Base-by-base conservation (phyloP, 2,797 vertebrate genomes). In the Myripristis jacobus region DNA sequence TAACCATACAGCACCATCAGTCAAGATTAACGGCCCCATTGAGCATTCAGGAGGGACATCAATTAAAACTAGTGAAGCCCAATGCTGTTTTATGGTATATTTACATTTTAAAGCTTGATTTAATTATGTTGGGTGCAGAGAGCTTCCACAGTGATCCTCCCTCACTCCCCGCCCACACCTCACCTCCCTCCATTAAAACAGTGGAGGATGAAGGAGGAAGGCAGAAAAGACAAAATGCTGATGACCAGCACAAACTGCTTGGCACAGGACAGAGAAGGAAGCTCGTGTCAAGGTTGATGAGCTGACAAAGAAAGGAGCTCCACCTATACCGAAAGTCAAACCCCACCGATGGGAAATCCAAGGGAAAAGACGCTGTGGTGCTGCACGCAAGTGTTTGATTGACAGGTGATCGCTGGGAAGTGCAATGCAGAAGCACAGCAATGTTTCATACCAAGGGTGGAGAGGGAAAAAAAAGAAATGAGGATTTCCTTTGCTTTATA, bases 11-110 rank as follows among this genome's bases (percentile, higher is more conserved):
- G 57, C 81, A 68, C 88, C 80, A 91, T 92, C 90, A 87, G 80
- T 90, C 89, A 89, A 91, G 88, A 92, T 92, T 92, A 91, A 92
- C 82, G 80, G 88, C 81, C 81, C 81, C 76, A 80, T 88, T 73
- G 76, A 90, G 76, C 79, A 81, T 82, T 84, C 84, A 87, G 83
- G 86, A 87, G 79, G 56, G 83, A 82, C 84, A 82, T 89, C 85
- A 86, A 88, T 92, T 93, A 93, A 93, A 93, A 83, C 81, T 89
- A 91, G 81, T 87, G 87, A 79, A 91, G 90, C 92, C 89, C 79
- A 88, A 81, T 91, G 92, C 91, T 92, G 89, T 92, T 93, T 92
- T 89, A 94, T 91, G 89, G 81, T 92, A 91, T 93, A 90, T 93
- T 93, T 93, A 92, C 88, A 91, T 93, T 93, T 92, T 91, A 90